phyloP scores from a whole-genome alignment of 2,888 invertebrate genomes.

The Spisula solida region DNA sequence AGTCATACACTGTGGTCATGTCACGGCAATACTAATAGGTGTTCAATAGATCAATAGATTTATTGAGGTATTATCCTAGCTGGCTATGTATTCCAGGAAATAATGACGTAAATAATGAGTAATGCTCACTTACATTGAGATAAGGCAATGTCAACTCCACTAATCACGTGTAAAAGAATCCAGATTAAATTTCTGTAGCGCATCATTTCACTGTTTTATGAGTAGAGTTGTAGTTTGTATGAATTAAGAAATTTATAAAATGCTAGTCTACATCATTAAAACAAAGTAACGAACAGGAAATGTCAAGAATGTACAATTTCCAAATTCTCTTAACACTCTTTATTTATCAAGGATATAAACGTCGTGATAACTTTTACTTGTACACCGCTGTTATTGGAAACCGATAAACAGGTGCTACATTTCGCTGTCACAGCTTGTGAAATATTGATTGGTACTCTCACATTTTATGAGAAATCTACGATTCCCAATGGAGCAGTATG shows the following conservation, averaged over 20 bases:
- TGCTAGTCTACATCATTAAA: background rate
- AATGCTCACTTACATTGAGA: slow-evolving; percentile 20
- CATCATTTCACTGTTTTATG: slow-evolving; percentile 13
- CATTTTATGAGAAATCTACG: slow-evolving; percentile 19
- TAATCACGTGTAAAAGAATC: background rate
- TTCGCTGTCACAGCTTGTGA: slow-evolving; percentile 49
- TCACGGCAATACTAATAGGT: no score
- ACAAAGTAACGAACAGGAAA: no score
- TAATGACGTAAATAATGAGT: no score
- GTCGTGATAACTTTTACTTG: slow-evolving; percentile 44
- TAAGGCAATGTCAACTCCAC: background rate
- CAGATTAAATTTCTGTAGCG: background rate
- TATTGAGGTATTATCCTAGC: no score
- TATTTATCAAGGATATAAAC: slow-evolving; percentile 44
- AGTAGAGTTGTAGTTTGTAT: background rate
- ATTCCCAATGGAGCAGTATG: slow-evolving; percentile 31
- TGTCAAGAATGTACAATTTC: background rate
- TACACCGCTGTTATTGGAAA: slow-evolving; percentile 68
- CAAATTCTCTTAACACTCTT: background rate
- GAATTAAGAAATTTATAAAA: background rate
- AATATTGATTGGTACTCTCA: slow-evolving; percentile 44
- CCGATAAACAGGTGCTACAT: slow-evolving; percentile 64
- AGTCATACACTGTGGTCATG: no score
- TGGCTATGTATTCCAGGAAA: no score
- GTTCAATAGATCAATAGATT: no score